Percentiles rank a stretch among this genome's conserved stretches.
Evolutionary conservation across 2,888 invertebrate species (phyloP).

Genomic region (Phania funesta): DNA sequence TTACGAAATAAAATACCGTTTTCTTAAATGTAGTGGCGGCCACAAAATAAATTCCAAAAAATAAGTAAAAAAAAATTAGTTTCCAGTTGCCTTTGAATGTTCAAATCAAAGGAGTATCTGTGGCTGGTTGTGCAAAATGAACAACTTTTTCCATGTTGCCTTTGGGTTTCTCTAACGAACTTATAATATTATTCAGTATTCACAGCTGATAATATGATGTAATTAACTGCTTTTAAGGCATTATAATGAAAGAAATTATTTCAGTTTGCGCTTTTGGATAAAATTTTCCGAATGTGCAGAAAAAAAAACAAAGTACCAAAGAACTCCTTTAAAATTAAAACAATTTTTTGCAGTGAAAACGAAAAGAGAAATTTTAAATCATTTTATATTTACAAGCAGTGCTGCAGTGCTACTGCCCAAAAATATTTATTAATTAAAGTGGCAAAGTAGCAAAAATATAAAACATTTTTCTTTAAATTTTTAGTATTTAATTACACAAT

Average conservation of each 20-base stretch:
- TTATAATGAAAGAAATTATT: background rate
- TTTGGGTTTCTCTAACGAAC: constrained; percentile 4
- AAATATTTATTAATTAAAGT: no score
- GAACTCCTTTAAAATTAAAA: background rate
- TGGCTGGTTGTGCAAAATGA: background rate
- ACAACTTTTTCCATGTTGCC: constrained; percentile 6
- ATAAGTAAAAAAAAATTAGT: background rate
- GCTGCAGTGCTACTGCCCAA: no score
- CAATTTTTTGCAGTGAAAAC: no score
- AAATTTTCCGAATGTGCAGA: background rate
- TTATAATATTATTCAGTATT: background rate
- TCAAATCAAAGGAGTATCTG: constrained; percentile 33
- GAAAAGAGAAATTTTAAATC: no score
- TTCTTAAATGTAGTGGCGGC: background rate
- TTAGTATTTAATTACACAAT: no score
- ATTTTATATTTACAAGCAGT: no score
- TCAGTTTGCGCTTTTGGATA: background rate
- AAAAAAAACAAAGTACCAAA: background rate
- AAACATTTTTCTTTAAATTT: no score
- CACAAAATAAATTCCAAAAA: background rate
- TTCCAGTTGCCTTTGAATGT: constrained; percentile 7
- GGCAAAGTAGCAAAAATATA: no score
- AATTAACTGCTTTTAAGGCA: constrained; percentile 19
- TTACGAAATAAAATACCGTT: background rate
- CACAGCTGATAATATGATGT: constrained; percentile 20